Percentiles rank a stretch among this genome's conserved stretches.
Evolutionary conservation across 2,797 vertebrate species (phyloP).

Genomic region (Strix occidentalis): DNA sequence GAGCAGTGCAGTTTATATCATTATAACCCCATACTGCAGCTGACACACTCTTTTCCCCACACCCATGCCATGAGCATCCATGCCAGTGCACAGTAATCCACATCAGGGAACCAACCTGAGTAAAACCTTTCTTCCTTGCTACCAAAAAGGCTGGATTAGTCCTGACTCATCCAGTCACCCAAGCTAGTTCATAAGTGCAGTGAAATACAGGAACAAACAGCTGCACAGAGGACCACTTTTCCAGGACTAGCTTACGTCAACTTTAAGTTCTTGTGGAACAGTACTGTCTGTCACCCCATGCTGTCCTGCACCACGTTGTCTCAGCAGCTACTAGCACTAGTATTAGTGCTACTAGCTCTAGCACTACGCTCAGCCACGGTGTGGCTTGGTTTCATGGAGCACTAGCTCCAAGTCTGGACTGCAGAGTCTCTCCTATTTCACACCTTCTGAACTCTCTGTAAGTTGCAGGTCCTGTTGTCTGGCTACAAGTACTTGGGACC

Average conservation of each 20-base stretch:
- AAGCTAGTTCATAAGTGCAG: background rate
- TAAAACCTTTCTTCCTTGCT: background rate
- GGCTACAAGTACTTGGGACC: background rate
- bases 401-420: background rate
- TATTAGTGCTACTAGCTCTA: background rate
- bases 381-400: background rate
- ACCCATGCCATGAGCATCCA: background rate
- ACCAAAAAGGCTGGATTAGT: background rate
- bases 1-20: constrained; percentile 7
- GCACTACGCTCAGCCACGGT: background rate
- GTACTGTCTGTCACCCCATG: background rate
- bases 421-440: background rate
- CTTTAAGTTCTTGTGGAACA: background rate
- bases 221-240: background rate
- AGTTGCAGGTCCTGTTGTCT: background rate
- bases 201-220: background rate
- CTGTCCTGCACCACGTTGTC: background rate
- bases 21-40: constrained; percentile 17
- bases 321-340: background rate
- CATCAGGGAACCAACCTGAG: background rate
- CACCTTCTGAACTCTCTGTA: background rate
- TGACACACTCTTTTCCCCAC: background rate
- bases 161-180: background rate
- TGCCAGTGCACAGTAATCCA: background rate
- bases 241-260: background rate